Conservation (phyloP, 64 coral and sea anemone genomes). For the Platygyra sinensis region DNA sequence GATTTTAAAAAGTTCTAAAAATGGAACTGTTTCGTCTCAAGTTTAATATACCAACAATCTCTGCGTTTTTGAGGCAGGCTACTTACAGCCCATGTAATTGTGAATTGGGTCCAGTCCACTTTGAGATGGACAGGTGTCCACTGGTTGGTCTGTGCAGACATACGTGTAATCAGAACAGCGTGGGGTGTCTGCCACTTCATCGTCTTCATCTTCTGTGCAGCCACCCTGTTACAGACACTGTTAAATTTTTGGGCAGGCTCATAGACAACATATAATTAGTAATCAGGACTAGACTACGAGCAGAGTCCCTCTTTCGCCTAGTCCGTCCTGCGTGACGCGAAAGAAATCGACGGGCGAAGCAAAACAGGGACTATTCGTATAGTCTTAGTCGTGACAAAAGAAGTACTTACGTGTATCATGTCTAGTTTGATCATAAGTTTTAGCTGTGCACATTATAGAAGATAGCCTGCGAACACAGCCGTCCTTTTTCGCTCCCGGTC, state of each 20-base stretch:
- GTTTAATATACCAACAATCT: neutral
- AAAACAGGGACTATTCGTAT: too few relatives aligned
- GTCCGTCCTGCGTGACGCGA: neutral
- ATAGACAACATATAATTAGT: too few relatives aligned
- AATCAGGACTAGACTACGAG: too few relatives aligned
- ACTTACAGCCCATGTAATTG: slow-evolving; percentile 96
- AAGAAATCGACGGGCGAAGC: too few relatives aligned
- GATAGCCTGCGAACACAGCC: too few relatives aligned
- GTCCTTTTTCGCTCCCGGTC: too few relatives aligned
- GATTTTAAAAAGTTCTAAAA: neutral
- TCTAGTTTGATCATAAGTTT: too few relatives aligned
- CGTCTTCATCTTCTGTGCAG: slow-evolving; percentile 36
- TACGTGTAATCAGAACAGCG: slow-evolving; percentile 52
- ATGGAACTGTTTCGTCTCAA: neutral
- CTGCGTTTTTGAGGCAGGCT: neutral
- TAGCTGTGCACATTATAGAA: too few relatives aligned
- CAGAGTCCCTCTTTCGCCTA: too few relatives aligned
- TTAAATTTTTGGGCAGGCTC: too few relatives aligned
- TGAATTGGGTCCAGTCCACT: slow-evolving; percentile 80
- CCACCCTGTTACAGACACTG: slow-evolving; percentile 47
- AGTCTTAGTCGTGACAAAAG: too few relatives aligned
- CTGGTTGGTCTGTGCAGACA: slow-evolving; percentile 33
- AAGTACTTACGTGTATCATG: too few relatives aligned
- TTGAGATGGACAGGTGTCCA: slow-evolving; percentile 75
- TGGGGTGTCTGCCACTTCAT: slow-evolving; percentile 83